phyloP scores from a whole-genome alignment of 2,888 invertebrate genomes.

The Lysandra bellargus region DNA sequence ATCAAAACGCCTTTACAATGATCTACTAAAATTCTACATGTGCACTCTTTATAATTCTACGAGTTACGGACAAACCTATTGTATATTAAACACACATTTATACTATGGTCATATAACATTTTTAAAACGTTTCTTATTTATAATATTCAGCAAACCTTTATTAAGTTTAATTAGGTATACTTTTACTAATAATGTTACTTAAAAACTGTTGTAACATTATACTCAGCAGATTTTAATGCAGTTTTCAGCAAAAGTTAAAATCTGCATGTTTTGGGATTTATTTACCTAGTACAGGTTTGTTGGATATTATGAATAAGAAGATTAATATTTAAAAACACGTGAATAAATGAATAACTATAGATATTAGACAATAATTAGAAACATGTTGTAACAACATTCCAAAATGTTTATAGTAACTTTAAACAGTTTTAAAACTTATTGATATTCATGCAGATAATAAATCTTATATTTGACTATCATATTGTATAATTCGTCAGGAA shows the following conservation, averaged over 20 bases:
- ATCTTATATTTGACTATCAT: neutral
- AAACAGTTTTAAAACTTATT: neutral
- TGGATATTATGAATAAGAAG: neutral
- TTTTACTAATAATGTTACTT: neutral
- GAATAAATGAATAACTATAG: neutral
- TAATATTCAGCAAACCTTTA: neutral
- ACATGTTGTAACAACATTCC: neutral
- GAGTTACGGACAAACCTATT: neutral
- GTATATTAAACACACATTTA: neutral
- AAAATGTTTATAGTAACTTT: neutral
- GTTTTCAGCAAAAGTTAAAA: too few species aligned
- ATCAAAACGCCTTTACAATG: constrained; percentile 1
- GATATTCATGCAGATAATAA: neutral
- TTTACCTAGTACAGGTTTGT: neutral
- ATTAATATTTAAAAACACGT: neutral
- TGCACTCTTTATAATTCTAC: neutral
- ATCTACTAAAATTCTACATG: neutral
- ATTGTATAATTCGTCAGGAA: neutral
- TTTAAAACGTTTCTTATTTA: neutral
- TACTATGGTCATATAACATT: neutral
- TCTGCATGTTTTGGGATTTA: too few species aligned
- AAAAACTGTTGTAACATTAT: too few species aligned
- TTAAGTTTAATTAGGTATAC: neutral
- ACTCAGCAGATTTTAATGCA: too few species aligned
- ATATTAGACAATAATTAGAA: neutral